Base-by-base conservation (phyloP, 1,140 invertebrate genomes). In the Diachasmimorpha longicaudata region DNA sequence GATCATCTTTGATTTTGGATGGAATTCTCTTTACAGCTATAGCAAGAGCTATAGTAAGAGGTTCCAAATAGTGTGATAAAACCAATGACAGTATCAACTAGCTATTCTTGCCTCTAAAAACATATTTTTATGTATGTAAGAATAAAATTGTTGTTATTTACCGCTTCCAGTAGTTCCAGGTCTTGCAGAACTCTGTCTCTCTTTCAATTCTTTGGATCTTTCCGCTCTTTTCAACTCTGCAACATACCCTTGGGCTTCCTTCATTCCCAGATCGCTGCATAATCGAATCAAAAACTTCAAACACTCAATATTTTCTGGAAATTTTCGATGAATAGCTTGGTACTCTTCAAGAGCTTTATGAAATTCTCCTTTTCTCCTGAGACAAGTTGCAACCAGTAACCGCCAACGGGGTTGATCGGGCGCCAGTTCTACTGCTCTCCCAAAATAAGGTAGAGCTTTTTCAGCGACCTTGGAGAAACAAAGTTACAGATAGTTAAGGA, bases 401-500 rank as follows among this genome's bases (percentile, higher is more conserved):
- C 94, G 92, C 93, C 96, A 96, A 84, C 95, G 94, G 0, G 95
- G 93, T 84, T 97, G 92, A 79, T 93, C 93, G 0, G 96, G 96
- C 87, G 97, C 94, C 81, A 97, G 93, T n/a, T 96, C 89, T 6
- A 95, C 92, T 0, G 97, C 96, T 84, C 93, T 93, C 86, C 97
- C 94, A 85, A 98, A 98, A 86, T 96, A 98, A 23, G 90, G 90
- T 48, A 98, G 91, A 4, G 97, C 96, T 88, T 97, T 97, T 85
- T 98, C 97, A 48, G 95, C 93, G 19, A 92, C 89, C 87, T 88
- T 75, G 14, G 0, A 52, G 48, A 52, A 46, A 46, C 11, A 10
- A 31, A 31, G 6, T 31, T 31, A 6, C 2, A 31, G 31, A 31
- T n/a, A n/a, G n/a, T n/a, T n/a, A n/a, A n/a, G n/a, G n/a, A n/a